A percentile compares a stretch with the other conserved stretches of the same genome.
Evolutionary conservation across 1,140 invertebrate genomes (phyloP).

Genomic region (Akabosia matsudoensis): DNA sequence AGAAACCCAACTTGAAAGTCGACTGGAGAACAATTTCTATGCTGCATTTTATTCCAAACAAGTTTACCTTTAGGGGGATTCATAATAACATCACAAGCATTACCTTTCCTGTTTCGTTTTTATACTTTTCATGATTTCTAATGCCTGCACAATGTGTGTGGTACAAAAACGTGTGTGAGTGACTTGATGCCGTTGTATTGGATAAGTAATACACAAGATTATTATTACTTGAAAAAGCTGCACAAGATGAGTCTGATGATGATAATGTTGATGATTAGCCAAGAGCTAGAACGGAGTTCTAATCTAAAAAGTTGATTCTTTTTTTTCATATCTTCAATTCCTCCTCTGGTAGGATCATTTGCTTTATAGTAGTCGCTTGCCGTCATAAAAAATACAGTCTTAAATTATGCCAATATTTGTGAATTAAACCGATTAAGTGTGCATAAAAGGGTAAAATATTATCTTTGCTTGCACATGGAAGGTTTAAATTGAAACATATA

Average conservation of each 20-base stretch:
- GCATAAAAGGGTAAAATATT: not conserved
- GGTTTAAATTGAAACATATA: too few relatives aligned
- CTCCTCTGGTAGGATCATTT: too few relatives aligned
- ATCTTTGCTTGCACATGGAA: not conserved
- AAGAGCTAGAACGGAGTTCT: not conserved
- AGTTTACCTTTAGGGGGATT: slow-evolving; percentile 17
- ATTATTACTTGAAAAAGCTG: not conserved
- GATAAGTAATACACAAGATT: not conserved
- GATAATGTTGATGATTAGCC: not conserved
- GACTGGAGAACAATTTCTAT: not conserved
- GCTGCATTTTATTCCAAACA: slow-evolving; percentile 12
- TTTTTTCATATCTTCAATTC: not conserved
- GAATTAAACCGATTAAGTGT: not conserved
- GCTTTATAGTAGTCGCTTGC: too few relatives aligned
- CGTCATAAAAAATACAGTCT: too few relatives aligned
- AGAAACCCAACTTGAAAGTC: too few relatives aligned
- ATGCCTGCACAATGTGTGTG: slow-evolving; percentile 11
- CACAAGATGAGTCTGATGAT: slow-evolving; percentile 1
- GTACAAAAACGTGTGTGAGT: not conserved
- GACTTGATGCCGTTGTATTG: slow-evolving; percentile 1
- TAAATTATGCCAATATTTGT: not conserved
- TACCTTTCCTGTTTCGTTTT: slow-evolving; percentile 13
- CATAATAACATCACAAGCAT: slow-evolving; percentile 10
- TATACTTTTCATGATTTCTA: not conserved
- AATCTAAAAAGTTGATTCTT: slow-evolving; percentile 1